Evolutionary conservation across 2,113 vertebrate species (phyloP).

Genomic region (Eidolon helvum): DNA sequence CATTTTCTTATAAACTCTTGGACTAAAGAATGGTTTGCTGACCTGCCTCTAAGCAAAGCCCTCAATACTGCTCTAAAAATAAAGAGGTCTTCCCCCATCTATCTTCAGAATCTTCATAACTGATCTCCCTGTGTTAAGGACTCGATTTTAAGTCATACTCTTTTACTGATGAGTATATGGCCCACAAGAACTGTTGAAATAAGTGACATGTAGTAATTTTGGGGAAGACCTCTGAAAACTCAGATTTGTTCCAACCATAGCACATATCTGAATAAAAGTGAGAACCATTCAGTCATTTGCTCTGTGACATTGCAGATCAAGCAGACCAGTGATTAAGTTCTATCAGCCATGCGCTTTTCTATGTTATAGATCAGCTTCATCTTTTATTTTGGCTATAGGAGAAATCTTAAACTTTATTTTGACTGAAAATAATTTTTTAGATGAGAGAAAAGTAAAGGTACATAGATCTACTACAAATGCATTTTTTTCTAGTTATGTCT

Average conservation of each 20-base stretch:
- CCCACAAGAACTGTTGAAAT: background rate
- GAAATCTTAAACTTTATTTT: background rate
- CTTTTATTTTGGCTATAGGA: background rate
- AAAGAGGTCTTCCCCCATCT: background rate
- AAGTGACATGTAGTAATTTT: background rate
- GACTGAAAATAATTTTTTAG: background rate
- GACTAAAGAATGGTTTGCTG: background rate
- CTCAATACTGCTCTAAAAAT: background rate
- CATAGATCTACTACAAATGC: background rate
- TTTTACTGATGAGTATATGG: background rate
- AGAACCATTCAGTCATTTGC: background rate
- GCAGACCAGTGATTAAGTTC: background rate
- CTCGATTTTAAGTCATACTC: background rate
- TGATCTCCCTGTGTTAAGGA: background rate
- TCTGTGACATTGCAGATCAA: background rate
- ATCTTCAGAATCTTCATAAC: background rate
- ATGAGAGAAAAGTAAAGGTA: background rate
- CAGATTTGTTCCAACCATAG: background rate
- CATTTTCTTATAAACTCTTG: slow-evolving; percentile 11
- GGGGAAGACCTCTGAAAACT: background rate
- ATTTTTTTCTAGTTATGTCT: background rate
- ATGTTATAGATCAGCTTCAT: background rate
- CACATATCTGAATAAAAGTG: background rate
- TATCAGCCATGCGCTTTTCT: background rate
- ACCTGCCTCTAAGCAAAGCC: background rate